Evolutionary conservation across 2,888 invertebrate genomes (phyloP).

Genomic region (Caenorhabditis sp.): DNA sequence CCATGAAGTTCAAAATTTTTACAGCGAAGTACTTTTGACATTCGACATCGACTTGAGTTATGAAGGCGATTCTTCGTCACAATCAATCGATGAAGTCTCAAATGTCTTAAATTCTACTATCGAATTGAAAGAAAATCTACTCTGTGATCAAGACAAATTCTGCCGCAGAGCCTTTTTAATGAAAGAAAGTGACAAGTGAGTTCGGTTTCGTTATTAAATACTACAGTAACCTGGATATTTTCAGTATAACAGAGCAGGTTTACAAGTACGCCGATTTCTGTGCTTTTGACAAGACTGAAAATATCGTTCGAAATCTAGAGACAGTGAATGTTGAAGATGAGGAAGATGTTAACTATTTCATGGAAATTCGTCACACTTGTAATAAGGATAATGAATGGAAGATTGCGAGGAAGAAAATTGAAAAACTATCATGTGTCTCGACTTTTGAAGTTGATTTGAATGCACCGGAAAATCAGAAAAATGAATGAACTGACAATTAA

Average conservation of each 20-base stretch:
- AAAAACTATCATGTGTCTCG: neutral
- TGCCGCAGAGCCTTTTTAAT: neutral
- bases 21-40: neutral
- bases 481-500: too few species aligned
- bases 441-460: neutral
- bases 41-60: neutral
- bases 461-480: neutral
- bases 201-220: neutral
- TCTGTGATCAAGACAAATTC: neutral
- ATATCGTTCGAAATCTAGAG: neutral
- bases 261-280: neutral
- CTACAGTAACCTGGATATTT: neutral
- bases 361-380: neutral
- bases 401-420: neutral
- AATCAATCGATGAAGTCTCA: neutral
- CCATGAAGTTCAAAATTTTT: neutral
- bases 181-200: neutral
- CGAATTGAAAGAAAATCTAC: neutral
- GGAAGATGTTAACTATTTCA: neutral
- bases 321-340: neutral
- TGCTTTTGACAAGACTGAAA: neutral
- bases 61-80: neutral
- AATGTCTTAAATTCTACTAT: neutral
- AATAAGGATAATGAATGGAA: neutral
- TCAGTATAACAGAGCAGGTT: neutral